Evolutionary conservation across 2,888 invertebrate species (phyloP).

Genomic region (Parthenolecanium corni): DNA sequence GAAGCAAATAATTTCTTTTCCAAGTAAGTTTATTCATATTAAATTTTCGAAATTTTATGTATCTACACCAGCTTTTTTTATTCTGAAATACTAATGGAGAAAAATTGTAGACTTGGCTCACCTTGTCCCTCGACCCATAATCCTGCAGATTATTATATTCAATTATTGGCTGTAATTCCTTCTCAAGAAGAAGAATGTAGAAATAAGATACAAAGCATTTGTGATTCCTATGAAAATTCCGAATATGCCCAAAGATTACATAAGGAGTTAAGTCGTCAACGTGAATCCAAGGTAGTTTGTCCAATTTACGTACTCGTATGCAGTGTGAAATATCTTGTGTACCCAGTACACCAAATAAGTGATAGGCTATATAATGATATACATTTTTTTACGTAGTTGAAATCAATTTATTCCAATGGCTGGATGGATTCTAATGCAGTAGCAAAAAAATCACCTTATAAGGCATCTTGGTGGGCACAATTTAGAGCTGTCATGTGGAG

Average conservation of each 20-base stretch:
- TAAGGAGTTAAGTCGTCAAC: slow-evolving; percentile 5
- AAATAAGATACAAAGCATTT: slow-evolving; percentile 64
- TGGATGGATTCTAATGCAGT: slow-evolving; percentile 14
- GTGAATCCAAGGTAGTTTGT: slow-evolving; percentile 15
- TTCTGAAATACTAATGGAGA: not conserved
- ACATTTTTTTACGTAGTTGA: not conserved
- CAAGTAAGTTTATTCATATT: slow-evolving; percentile 47
- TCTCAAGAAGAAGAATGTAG: slow-evolving; percentile 68
- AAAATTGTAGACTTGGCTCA: slow-evolving; percentile 53
- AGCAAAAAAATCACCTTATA: slow-evolving; percentile 49
- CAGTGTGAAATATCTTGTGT: too few species aligned
- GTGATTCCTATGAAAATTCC: slow-evolving; percentile 59
- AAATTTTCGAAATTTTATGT: not conserved
- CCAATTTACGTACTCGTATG: too few species aligned
- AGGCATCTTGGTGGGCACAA: slow-evolving; percentile 78
- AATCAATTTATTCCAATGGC: slow-evolving; percentile 20
- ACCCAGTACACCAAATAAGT: too few species aligned
- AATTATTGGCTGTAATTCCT: slow-evolving; percentile 74
- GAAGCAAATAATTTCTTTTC: slow-evolving; percentile 70
- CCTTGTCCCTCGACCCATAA: slow-evolving; percentile 82
- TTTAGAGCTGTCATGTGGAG: slow-evolving; percentile 81
- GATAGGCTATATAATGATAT: too few species aligned
- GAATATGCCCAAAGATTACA: slow-evolving; percentile 49
- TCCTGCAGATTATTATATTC: slow-evolving; percentile 88
- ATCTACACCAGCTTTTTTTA: too few species aligned